These are phyloP conservation scores for Chamaea fasciata DNA, from an alignment of 2,113 vertebrate species.

Conservation along the genomic window DNA sequence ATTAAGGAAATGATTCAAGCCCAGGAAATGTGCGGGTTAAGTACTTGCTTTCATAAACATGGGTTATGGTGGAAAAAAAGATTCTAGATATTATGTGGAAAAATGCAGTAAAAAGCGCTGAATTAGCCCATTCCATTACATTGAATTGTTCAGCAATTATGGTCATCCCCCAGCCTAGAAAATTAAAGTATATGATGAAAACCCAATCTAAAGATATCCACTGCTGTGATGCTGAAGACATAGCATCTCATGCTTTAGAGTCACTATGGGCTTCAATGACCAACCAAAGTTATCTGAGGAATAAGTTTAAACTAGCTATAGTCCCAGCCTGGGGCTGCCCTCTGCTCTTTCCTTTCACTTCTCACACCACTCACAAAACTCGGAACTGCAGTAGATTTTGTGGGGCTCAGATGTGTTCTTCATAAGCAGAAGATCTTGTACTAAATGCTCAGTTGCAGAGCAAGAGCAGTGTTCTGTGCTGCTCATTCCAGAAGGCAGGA, in stretches of 20 bases:
- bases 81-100: constrained; percentile 66
- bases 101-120: constrained; percentile 59
- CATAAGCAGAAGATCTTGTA: not conserved
- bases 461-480: not conserved
- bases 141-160: constrained; percentile 65
- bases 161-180: constrained; percentile 53
- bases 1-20: constrained; percentile 67
- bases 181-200: constrained; percentile 69
- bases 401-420: not conserved
- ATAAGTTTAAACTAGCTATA: not conserved
- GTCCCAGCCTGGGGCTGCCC: not conserved
- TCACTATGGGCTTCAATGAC: constrained; percentile 9
- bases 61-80: constrained; percentile 38
- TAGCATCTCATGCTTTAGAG: constrained; percentile 10
- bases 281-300: not conserved
- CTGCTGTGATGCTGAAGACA: constrained; percentile 25
- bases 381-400: not conserved
- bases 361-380: not conserved
- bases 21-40: constrained; percentile 65
- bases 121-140: constrained; percentile 61
- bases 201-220: constrained; percentile 58
- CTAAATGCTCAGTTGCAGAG: not conserved
- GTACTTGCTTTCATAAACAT: constrained; percentile 65
- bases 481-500: not conserved
- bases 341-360: not conserved